Evolutionary conservation across 1,140 invertebrate species (phyloP), one percentile per base, ranked within the genome.

Genomic region (Grapholita molesta): DNA sequence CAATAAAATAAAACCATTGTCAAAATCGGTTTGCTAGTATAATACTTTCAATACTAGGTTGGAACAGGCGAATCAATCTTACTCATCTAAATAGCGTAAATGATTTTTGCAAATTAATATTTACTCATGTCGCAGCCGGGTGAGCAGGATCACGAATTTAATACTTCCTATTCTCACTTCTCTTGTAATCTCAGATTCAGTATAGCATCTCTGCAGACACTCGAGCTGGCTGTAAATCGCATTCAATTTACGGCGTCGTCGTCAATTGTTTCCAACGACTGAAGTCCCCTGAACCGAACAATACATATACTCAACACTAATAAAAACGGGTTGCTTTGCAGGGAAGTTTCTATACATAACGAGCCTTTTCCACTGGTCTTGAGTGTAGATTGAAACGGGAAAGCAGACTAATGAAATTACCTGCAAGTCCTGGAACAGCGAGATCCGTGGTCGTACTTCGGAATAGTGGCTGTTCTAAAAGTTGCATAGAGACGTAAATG

Each of bases 381-480:
- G n/a, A n/a, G n/a, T 28, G 28, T 53, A 57, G 53, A 18, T 61
- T 30, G n/a, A 9, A 69, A 28, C 24, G 15, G 23, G 64, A 25
- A 70, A 74, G 73, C 66, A 68, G 24, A 61, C 69, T 80, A 81
- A 84, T 80, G 71, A 82, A 79, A 84, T 84, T 80, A 79, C 70
- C 64, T 74, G 74, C 75, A 82, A 84, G 78, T 82, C 70, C 57
- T 74, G 74, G 73, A 82, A 84, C 80, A 84, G 80, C 79, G 76
- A 76, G 70, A 68, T 70, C 74, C 76, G 80, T 77, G 78, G 78
- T 76, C 55, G 67, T 66, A 38, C 66, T 53, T 61, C 66, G 64
- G 33, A 30, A 24, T 28, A 7, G 8, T 12, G 21, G 21, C 23
- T 30, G 35, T 38, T 38, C 35, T 9, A 9, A 15, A 66, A 28